A percentile compares a stretch with the other conserved stretches of the same genome.
These are phyloP conservation scores for Saimiri boliviensis DNA, from an alignment of 2,113 vertebrate species.

Conservation along the genomic window DNA sequence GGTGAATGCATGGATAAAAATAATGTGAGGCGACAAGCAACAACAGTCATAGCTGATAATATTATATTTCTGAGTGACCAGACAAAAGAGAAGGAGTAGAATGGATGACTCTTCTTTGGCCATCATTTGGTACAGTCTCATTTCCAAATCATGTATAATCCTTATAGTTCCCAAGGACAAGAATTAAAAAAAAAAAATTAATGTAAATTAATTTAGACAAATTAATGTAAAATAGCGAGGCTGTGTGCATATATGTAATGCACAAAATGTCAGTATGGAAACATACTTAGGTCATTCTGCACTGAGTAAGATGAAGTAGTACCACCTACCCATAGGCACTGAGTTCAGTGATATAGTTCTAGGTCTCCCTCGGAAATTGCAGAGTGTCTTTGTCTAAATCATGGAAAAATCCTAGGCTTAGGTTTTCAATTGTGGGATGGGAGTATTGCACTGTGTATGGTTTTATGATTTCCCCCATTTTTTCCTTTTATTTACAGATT, in stretches of 20 bases:
- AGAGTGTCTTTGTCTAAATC: neutral
- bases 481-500: neutral
- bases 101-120: too few relatives aligned
- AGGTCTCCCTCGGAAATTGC: neutral
- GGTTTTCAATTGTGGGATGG: neutral
- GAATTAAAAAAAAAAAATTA: too few relatives aligned
- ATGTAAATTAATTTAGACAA: too few relatives aligned
- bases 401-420: neutral
- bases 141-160: too few relatives aligned
- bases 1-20: too few relatives aligned
- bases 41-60: too few relatives aligned
- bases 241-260: neutral
- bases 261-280: neutral
- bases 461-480: neutral
- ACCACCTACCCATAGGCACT: neutral
- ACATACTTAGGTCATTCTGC: neutral
- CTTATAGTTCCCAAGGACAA: too few relatives aligned
- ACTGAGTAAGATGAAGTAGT: neutral
- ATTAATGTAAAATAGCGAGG: neutral
- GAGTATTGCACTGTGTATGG: neutral
- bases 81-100: too few relatives aligned
- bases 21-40: too few relatives aligned
- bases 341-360: too few relatives aligned
- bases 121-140: too few relatives aligned
- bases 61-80: too few relatives aligned